Conservation (phyloP, 2,113 vertebrate genomes). For the Podarcis cretensis region DNA sequence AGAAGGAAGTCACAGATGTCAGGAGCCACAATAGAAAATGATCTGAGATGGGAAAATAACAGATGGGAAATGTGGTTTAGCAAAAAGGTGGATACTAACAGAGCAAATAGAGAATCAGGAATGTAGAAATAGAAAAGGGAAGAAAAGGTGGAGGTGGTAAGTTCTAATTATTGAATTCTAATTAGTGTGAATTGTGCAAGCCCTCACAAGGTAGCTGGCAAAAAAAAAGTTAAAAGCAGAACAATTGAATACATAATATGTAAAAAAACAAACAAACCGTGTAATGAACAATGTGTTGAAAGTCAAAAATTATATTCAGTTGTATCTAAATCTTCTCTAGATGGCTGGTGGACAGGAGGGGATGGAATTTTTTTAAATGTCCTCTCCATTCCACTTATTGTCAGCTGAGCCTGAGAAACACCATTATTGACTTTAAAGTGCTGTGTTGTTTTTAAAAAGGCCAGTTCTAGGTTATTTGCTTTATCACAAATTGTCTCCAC, state of each 20-base stretch:
- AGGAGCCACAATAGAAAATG: not conserved
- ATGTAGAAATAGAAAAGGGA: not conserved
- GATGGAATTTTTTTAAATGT: too few relatives aligned
- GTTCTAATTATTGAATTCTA: not conserved
- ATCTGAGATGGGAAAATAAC: not conserved
- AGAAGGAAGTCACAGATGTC: not conserved
- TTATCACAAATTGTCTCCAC: conserved; percentile 8
- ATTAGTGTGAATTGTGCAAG: too few relatives aligned
- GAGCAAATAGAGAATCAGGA: conserved; percentile 19
- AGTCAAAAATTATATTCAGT: too few relatives aligned
- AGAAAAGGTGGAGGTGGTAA: conserved; percentile 41
- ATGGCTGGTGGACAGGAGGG: not conserved
- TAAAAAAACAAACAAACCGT: not conserved
- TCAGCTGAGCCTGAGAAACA: too few relatives aligned
- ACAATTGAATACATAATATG: not conserved
- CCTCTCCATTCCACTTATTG: too few relatives aligned
- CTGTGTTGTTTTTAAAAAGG: conserved; percentile 23
- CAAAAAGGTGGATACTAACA: not conserved
- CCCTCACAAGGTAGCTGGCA: not conserved
- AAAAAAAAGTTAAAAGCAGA: not conserved
- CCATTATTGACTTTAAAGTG: conserved; percentile 37
- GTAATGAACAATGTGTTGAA: not conserved
- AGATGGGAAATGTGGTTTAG: not conserved
- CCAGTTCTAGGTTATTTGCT: conserved; percentile 24
- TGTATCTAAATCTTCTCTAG: too few relatives aligned